These are phyloP conservation scores for Iphiclides podalirius DNA, from an alignment of 2,888 invertebrate species.

Conservation along the genomic window DNA sequence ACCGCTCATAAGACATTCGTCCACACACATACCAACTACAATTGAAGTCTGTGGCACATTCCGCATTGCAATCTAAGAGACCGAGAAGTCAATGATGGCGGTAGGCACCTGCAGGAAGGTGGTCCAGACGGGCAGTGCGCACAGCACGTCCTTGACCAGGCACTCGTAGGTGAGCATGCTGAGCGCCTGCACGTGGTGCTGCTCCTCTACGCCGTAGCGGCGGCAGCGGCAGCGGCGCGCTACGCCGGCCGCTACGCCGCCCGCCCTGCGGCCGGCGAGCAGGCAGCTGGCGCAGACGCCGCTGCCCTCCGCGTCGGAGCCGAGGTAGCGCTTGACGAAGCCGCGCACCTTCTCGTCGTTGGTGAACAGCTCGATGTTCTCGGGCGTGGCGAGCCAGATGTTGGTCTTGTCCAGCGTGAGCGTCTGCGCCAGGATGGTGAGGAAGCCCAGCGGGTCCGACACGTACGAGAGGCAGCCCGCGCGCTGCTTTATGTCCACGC, in stretches of 20 bases:
- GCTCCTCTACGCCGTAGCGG: slow-evolving; percentile 62
- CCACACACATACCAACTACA: too few relatives aligned
- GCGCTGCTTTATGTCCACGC: slow-evolving; percentile 92
- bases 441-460: slow-evolving; percentile 90
- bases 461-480: slow-evolving; percentile 93
- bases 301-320: slow-evolving; percentile 34
- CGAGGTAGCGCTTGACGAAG: slow-evolving; percentile 85
- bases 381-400: slow-evolving; percentile 84
- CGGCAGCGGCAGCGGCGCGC: slow-evolving; percentile 48
- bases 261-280: slow-evolving; percentile 24
- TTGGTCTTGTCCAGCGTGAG: slow-evolving; percentile 86
- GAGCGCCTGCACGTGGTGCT: slow-evolving; percentile 79
- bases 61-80: too few relatives aligned
- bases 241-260: neutral
- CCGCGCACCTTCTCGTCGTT: slow-evolving; percentile 85
- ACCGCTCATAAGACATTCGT: too few relatives aligned
- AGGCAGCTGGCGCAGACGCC: slow-evolving; percentile 35
- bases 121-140: slow-evolving; percentile 86
- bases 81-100: too few relatives aligned
- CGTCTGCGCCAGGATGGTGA: slow-evolving; percentile 88
- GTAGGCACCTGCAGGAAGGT: slow-evolving; percentile 34
- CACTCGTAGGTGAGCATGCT: slow-evolving; percentile 89
- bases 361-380: slow-evolving; percentile 87
- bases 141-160: slow-evolving; percentile 88
- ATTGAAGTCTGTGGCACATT: too few relatives aligned